These are phyloP conservation scores for Xyliphius kryptos DNA, from an alignment of 2,113 vertebrate genomes.

Conservation along the genomic window DNA sequence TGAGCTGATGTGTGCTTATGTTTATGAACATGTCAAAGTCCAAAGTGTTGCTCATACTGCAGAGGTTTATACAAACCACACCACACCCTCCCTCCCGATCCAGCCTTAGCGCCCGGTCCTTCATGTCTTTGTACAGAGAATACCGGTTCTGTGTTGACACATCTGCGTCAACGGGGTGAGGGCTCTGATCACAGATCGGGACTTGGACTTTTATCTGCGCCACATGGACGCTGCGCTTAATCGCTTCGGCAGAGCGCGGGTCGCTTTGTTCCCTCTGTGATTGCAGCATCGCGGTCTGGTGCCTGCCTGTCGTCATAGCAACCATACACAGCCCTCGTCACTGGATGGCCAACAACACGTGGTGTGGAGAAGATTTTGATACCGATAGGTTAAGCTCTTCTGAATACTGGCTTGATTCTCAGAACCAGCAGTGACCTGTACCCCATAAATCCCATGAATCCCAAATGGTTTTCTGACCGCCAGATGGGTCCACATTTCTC, in stretches of 20 bases:
- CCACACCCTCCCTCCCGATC: conserved; percentile 1
- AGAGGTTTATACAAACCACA: not conserved
- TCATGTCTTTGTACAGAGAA: conserved; percentile 17
- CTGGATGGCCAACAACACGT: conserved; percentile 55
- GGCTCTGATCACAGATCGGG: conserved; percentile 14
- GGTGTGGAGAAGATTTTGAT: not conserved
- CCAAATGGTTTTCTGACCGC: too few relatives aligned
- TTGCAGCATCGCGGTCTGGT: conserved; percentile 43
- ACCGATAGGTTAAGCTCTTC: too few relatives aligned
- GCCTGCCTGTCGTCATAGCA: conserved; percentile 54
- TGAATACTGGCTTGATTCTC: too few relatives aligned
- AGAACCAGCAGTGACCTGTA: too few relatives aligned
- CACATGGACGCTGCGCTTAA: not conserved
- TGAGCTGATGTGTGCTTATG: too few relatives aligned
- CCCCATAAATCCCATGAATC: too few relatives aligned
- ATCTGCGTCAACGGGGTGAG: conserved; percentile 4
- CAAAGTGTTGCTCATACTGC: too few relatives aligned
- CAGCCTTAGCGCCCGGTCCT: not conserved
- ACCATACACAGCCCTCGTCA: conserved; percentile 40
- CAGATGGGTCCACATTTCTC: too few relatives aligned
- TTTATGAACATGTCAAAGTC: too few relatives aligned
- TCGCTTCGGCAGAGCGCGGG: conserved; percentile 27
- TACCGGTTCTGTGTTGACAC: conserved; percentile 31
- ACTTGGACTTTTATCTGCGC: not conserved
- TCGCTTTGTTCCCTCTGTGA: conserved; percentile 46